A percentile compares a stretch with the other conserved stretches of the same genome.
phyloP scores from a whole-genome alignment of 2,797 vertebrate species.

The Tragelaphus eurycerus region DNA sequence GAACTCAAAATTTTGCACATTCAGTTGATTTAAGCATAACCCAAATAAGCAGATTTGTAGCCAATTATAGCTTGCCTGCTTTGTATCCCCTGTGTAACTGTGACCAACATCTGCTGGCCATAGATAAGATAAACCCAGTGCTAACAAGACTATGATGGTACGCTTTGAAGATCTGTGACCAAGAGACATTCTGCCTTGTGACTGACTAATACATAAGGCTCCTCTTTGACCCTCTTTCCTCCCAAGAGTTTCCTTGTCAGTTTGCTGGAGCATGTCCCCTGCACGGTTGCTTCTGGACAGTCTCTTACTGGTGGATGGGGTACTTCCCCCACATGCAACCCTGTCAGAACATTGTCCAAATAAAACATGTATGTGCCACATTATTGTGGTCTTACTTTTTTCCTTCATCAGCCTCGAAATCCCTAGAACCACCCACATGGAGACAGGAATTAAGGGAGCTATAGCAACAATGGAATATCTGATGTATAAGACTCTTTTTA shows the following conservation, averaged over 20 bases:
- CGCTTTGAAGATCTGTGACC: not conserved
- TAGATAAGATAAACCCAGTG: not conserved
- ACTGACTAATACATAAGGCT: not conserved
- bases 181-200: not conserved
- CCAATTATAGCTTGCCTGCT: not conserved
- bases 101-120: not conserved
- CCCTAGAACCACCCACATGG: not conserved
- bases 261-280: not conserved
- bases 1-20: not conserved
- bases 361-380: not conserved
- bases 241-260: not conserved
- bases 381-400: conserved; percentile 1
- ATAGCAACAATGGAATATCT: not conserved
- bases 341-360: not conserved
- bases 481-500: not conserved
- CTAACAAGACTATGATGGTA: not conserved
- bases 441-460: not conserved
- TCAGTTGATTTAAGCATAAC: not conserved
- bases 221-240: not conserved
- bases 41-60: not conserved
- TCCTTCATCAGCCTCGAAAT: not conserved
- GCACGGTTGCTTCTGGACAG: not conserved
- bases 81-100: not conserved
- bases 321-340: not conserved
- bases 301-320: not conserved